Conservation (phyloP, 1,140 invertebrate genomes). For the Diorhabda carinulata region DNA sequence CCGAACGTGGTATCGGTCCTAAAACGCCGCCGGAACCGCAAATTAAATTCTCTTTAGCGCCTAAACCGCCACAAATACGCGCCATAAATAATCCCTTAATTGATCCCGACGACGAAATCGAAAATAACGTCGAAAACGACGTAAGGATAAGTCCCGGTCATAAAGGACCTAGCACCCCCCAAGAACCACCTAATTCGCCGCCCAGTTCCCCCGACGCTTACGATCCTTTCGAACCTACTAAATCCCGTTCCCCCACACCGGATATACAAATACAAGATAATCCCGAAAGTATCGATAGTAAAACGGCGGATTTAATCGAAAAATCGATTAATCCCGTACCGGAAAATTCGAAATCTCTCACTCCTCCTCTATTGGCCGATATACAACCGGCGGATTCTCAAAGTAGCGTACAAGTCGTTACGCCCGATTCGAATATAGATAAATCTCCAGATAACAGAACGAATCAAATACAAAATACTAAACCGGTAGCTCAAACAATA, state of each 20-base stretch:
- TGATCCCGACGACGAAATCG: slow-evolving; percentile 50
- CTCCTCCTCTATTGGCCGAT: slow-evolving; percentile 45
- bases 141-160: slow-evolving; percentile 44
- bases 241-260: slow-evolving; percentile 63
- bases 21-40: slow-evolving; percentile 73
- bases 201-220: slow-evolving; percentile 71
- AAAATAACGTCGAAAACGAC: slow-evolving; percentile 46
- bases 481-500: slow-evolving; percentile 42
- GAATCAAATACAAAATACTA: slow-evolving; percentile 24
- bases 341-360: slow-evolving; percentile 35
- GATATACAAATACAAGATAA: slow-evolving; percentile 34
- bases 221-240: slow-evolving; percentile 84
- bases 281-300: slow-evolving; percentile 39
- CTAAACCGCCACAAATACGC: slow-evolving; percentile 57
- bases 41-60: slow-evolving; percentile 62
- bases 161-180: slow-evolving; percentile 61
- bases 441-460: slow-evolving; percentile 34
- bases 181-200: slow-evolving; percentile 59
- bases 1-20: slow-evolving; percentile 52
- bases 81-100: slow-evolving; percentile 60
- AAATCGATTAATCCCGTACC: slow-evolving; percentile 25
- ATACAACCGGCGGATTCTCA: slow-evolving; percentile 48
- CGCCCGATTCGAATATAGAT: slow-evolving; percentile 27
- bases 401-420: slow-evolving; percentile 36
- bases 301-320: slow-evolving; percentile 23